Evolutionary conservation across 2,888 invertebrate genomes (phyloP).

Genomic region (Xestia c-nigrum): DNA sequence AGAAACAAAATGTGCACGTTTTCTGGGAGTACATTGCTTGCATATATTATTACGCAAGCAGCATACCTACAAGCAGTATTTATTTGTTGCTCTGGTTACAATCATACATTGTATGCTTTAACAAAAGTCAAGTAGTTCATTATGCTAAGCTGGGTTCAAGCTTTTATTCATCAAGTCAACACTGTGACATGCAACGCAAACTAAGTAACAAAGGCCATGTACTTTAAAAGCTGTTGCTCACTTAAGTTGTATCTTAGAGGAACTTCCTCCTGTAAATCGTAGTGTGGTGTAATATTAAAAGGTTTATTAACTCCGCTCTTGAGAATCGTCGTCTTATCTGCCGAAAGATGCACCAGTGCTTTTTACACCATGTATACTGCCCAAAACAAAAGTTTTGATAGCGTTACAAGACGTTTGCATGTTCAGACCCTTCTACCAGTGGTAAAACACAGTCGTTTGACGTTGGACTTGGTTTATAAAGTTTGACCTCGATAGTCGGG

Average conservation of each 20-base stretch:
- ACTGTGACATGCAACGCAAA: constrained; percentile 5
- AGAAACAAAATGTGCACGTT: constrained; percentile 4
- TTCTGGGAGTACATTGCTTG: background rate
- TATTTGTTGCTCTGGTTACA: constrained; percentile 17
- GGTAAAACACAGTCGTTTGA: background rate
- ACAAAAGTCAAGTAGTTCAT: constrained; percentile 19
- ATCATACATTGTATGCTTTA: background rate
- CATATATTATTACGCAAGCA: constrained; percentile 4
- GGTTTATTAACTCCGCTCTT: background rate
- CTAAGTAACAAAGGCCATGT: background rate
- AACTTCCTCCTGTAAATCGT: background rate
- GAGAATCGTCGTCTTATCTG: background rate
- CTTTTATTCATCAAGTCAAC: constrained; percentile 11
- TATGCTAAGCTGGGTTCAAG: constrained; percentile 13
- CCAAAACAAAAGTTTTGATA: background rate
- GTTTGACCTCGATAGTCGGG: constrained; percentile 10
- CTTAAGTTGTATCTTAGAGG: background rate
- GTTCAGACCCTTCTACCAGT: too few relatives aligned
- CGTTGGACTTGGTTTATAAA: constrained; percentile 1
- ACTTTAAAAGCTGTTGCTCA: background rate
- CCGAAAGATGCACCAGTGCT: background rate
- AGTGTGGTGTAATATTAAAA: background rate
- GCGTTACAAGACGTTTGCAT: background rate
- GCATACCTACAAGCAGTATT: background rate
- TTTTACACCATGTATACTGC: background rate